These are phyloP conservation scores for Hippolais icterina DNA, from an alignment of 2,113 vertebrate species.

Conservation along the genomic window DNA sequence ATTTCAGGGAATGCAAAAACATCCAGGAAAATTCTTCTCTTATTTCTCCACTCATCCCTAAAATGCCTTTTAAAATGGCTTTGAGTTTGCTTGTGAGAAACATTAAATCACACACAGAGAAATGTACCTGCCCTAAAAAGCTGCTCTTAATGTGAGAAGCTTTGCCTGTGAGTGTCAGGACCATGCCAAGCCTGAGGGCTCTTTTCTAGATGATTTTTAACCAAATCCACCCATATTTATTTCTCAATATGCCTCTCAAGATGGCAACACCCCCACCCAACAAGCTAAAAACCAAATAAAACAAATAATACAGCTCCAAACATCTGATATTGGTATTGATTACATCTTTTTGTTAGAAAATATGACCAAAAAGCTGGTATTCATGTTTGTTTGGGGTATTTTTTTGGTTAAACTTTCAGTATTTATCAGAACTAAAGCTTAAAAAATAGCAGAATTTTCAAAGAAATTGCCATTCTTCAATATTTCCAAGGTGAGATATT, in stretches of 20 bases:
- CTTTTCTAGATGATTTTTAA: not conserved
- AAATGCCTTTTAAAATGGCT: not conserved
- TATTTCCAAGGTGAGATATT: not conserved
- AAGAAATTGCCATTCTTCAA: not conserved
- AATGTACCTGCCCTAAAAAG: not conserved
- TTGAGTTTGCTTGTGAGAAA: not conserved
- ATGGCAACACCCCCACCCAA: not conserved
- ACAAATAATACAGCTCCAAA: not conserved
- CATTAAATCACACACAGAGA: not conserved
- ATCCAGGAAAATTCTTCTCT: not conserved
- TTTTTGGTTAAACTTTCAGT: not conserved
- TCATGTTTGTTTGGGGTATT: not conserved
- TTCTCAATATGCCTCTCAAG: not conserved
- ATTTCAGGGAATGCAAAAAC: not conserved
- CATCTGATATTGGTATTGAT: rapidly evolving
- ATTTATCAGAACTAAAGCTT: not conserved
- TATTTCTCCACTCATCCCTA: not conserved
- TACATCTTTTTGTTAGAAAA: not conserved
- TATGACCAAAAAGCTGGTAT: rapidly evolving
- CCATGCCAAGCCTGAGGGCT: not conserved
- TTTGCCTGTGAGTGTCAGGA: not conserved
- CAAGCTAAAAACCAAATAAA: not conserved
- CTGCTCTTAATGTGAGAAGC: not conserved
- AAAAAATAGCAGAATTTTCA: not conserved
- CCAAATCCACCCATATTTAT: not conserved